A percentile compares a stretch with the other conserved stretches of the same genome.
These are phyloP conservation scores for Capitella teleta DNA, from an alignment of 1,140 invertebrate genomes.

Conservation along the genomic window DNA sequence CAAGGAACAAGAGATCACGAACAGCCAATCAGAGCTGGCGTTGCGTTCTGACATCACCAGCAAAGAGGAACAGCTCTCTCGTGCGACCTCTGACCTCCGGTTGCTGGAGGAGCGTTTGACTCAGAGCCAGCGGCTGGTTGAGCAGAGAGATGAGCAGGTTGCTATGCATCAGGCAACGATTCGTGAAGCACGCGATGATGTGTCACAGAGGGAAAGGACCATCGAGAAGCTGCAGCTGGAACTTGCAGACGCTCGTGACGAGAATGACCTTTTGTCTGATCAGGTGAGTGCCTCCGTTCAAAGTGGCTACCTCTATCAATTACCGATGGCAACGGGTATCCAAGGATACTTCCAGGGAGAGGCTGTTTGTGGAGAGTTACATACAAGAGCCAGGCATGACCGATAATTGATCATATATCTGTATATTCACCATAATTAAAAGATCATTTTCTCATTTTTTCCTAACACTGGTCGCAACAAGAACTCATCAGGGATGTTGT, in stretches of 20 bases:
- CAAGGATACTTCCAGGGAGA: too few relatives aligned
- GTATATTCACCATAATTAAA: too few relatives aligned
- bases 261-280: too few relatives aligned
- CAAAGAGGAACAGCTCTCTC: conserved; percentile 27
- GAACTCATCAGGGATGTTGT: too few relatives aligned
- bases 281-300: too few relatives aligned
- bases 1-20: conserved; percentile 27
- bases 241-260: conserved; percentile 20
- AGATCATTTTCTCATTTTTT: too few relatives aligned
- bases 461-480: too few relatives aligned
- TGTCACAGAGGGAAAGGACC: conserved; percentile 18
- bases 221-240: conserved; percentile 27
- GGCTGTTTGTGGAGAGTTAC: too few relatives aligned
- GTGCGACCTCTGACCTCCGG: conserved; percentile 28
- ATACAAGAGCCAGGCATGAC: too few relatives aligned
- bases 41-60: conserved; percentile 28
- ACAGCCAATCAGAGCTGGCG: conserved; percentile 28
- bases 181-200: conserved; percentile 19
- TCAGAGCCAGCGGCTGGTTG: conserved; percentile 27
- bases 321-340: too few relatives aligned
- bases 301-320: too few relatives aligned
- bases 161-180: conserved; percentile 19
- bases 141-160: conserved; percentile 30
- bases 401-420: too few relatives aligned
- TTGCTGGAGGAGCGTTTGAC: conserved; percentile 31